Evolutionary conservation across 2,797 vertebrate genomes (phyloP), one percentile per base, ranked within the genome.

Genomic region (Sebastes kiyomatsui): DNA sequence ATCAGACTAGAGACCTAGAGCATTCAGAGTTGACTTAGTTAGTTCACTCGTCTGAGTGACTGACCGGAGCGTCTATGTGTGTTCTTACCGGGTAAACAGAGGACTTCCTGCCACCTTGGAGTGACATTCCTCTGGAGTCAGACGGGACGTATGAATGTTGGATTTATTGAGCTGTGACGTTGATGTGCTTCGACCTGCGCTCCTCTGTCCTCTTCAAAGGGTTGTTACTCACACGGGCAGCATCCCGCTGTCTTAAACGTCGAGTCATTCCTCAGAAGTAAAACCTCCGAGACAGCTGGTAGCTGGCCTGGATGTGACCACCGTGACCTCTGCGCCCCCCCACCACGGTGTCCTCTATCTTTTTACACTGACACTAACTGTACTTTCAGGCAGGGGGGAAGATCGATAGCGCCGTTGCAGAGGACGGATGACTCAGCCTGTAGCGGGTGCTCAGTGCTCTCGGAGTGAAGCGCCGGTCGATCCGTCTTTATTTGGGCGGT

Each of bases 361-460:
- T 54, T 49, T 61, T 64, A 56, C 65, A 52, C 77, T 71, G 79
- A 86, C 71, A 68, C 59, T 80, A 81, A 75, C 79, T 74, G 74
- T 81, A 58, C 46, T 80, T 67, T 69, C 1, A 42, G 38, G 83
- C 52, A 11, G n/a, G 55, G 28, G 35, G 11, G 38, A 5, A 38
- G 84, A 81, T 87, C 38, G 71, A 90, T 90, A 6, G 61, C 4
- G 4, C 27, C 25, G 75, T 66, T 72, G 27, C 42, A 0, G 46
- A 79, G 88, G 83, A 81, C 52, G 14, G 82, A 88, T 90, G 89
- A 89, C 72, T 88, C 83, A 73, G 85, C 79, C 68, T 60, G 54
- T 28, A 59, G 78, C 42, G 35, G 35, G 67, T 38, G 49, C 87
- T 72, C 77, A 16, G 72, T 46, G 67, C 72, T 77, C 72, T 25